Evolutionary conservation across 2,888 invertebrate species (phyloP).

Genomic region (Digitonthophagus gazella): DNA sequence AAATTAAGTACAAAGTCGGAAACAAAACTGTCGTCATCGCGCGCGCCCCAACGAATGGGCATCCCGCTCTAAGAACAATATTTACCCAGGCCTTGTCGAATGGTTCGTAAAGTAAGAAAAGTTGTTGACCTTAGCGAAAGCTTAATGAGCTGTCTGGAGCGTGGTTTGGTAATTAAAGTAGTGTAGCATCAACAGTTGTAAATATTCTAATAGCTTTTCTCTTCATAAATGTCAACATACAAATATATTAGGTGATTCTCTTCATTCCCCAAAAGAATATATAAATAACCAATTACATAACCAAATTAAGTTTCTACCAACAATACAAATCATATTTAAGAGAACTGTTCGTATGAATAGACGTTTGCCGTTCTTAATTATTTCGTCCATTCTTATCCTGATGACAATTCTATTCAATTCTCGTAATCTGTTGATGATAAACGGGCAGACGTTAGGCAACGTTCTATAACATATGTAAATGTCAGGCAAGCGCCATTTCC

Average conservation of each 20-base stretch:
- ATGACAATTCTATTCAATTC: constrained; percentile 26
- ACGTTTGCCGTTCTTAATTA: too few relatives aligned
- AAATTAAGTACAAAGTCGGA: constrained; percentile 36
- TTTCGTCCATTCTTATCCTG: neutral
- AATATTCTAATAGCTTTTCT: neutral
- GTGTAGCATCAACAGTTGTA: neutral
- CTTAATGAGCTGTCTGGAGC: neutral
- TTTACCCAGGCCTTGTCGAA: constrained; percentile 3
- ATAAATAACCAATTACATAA: too few relatives aligned
- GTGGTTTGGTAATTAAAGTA: constrained; percentile 9
- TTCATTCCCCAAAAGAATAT: too few relatives aligned
- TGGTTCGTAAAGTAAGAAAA: constrained; percentile 8
- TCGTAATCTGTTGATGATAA: constrained; percentile 24
- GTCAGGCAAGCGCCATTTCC: constrained; percentile 30
- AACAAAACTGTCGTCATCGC: constrained; percentile 32
- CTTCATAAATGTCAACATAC: neutral
- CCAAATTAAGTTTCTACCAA: too few relatives aligned
- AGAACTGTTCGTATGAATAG: too few relatives aligned
- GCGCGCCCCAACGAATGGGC: neutral
- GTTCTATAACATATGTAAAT: constrained; percentile 38
- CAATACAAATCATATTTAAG: too few relatives aligned
- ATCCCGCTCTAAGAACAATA: neutral
- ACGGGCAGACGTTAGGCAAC: constrained; percentile 24
- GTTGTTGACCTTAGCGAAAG: constrained; percentile 11
- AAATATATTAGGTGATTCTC: too few relatives aligned